Percentiles rank a stretch among this genome's conserved stretches.
phyloP scores from a whole-genome alignment of 2,113 vertebrate genomes.

The Anser cygnoides region DNA sequence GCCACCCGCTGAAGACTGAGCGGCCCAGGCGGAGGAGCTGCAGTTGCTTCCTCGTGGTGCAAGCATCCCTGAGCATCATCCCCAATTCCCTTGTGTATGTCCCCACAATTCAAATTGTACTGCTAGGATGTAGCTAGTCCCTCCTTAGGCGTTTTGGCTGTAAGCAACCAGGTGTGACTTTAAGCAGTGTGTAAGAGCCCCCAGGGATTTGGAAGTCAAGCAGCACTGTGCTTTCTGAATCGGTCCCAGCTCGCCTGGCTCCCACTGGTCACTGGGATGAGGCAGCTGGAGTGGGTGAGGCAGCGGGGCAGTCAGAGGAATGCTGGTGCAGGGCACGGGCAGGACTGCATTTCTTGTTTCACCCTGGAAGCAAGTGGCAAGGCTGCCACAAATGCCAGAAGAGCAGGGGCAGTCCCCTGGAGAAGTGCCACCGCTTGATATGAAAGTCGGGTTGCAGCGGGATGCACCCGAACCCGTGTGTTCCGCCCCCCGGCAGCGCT shows the following conservation, averaged over 20 bases:
- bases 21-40: not conserved
- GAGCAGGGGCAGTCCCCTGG: not conserved
- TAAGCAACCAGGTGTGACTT: not conserved
- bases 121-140: not conserved
- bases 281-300: not conserved
- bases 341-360: not conserved
- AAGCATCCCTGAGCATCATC: not conserved
- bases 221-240: not conserved
- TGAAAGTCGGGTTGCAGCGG: not conserved
- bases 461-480: fast-evolving
- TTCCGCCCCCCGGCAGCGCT: fast-evolving
- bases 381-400: not conserved
- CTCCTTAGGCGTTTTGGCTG: not conserved
- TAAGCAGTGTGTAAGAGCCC: not conserved
- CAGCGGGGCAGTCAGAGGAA: not conserved
- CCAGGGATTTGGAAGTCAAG: not conserved
- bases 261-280: fast-evolving
- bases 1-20: not conserved
- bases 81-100: not conserved
- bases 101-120: not conserved
- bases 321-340: not conserved
- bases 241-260: not conserved
- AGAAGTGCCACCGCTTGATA: not conserved
- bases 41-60: not conserved
- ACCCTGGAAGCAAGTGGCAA: fast-evolving